Conservation (phyloP, 1,140 invertebrate species). For the Drosophila saltans region DNA sequence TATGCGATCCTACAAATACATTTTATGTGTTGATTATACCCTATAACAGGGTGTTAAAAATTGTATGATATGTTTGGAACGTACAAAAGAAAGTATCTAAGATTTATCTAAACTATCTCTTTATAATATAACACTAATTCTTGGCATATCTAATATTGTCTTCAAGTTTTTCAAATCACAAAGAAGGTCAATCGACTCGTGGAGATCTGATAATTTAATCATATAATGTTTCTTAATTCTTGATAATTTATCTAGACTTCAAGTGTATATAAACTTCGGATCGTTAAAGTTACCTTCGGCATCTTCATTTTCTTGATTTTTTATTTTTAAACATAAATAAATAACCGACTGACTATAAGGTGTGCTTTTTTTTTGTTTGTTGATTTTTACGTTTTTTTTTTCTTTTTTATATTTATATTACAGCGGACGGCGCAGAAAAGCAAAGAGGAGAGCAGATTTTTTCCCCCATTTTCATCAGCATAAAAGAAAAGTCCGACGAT, state of each 20-base stretch:
- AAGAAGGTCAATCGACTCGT: too few relatives aligned
- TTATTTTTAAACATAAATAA: constrained; percentile 80
- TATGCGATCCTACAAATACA: constrained; percentile 48
- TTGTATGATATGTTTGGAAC: not conserved
- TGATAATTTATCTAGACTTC: not conserved
- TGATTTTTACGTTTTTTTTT: constrained; percentile 46
- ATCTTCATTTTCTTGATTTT: constrained; percentile 49
- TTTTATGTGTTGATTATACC: constrained; percentile 15
- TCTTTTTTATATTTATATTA: constrained; percentile 61
- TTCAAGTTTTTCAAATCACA: too few relatives aligned
- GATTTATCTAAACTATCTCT: too few relatives aligned
- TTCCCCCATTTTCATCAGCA: not conserved
- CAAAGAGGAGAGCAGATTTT: constrained; percentile 2
- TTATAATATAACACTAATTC: too few relatives aligned
- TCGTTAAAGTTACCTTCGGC: constrained; percentile 3
- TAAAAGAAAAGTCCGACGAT: constrained; percentile 43
- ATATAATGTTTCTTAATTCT: too few relatives aligned
- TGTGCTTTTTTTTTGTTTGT: constrained; percentile 12
- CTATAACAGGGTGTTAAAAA: not conserved
- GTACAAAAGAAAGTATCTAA: not conserved
- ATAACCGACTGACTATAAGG: constrained; percentile 66
- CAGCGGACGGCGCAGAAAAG: constrained; percentile 57
- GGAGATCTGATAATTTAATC: too few relatives aligned
- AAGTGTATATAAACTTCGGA: not conserved
- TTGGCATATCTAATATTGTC: too few relatives aligned